phyloP scores from a whole-genome alignment of 2,888 invertebrate genomes.

The Cantharis nigra region DNA sequence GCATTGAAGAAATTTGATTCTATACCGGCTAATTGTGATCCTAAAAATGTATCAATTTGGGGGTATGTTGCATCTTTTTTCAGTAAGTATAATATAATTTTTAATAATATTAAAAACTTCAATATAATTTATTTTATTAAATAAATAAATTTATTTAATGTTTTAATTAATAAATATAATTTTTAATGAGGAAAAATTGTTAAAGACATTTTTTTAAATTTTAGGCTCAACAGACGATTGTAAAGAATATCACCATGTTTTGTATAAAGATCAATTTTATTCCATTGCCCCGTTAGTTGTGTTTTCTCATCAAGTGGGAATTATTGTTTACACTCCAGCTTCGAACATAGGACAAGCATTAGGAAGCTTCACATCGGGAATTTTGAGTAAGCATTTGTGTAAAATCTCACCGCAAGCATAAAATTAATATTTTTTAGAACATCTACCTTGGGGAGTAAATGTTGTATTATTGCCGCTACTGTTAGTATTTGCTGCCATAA shows the following conservation, averaged over 20 bases:
- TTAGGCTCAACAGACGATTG: constrained; percentile 22
- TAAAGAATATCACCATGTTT: constrained; percentile 16
- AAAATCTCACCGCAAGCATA: background rate
- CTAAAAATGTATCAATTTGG: constrained; percentile 22
- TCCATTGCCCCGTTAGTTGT: constrained; percentile 22
- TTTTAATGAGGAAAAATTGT: background rate
- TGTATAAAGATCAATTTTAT: constrained; percentile 26
- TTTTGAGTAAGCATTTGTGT: constrained; percentile 14
- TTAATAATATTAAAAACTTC: too few species aligned
- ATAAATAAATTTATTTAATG: too few species aligned
- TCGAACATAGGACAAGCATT: constrained; percentile 20
- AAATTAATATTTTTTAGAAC: constrained; percentile 9
- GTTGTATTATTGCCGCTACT: constrained; percentile 18
- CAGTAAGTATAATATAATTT: constrained; percentile 8
- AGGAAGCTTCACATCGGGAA: constrained; percentile 12
- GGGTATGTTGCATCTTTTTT: constrained; percentile 18
- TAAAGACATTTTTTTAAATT: background rate
- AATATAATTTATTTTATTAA: too few species aligned
- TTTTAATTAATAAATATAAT: background rate
- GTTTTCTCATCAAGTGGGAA: constrained; percentile 26
- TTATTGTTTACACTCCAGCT: constrained; percentile 25
- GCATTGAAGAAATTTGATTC: constrained; percentile 15
- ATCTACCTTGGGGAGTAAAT: constrained; percentile 24
- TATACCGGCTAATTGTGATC: constrained; percentile 27
- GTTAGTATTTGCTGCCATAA: constrained; percentile 18